Conservation (phyloP, 2,888 invertebrate species). For the Drosophila parthenogenetica region DNA sequence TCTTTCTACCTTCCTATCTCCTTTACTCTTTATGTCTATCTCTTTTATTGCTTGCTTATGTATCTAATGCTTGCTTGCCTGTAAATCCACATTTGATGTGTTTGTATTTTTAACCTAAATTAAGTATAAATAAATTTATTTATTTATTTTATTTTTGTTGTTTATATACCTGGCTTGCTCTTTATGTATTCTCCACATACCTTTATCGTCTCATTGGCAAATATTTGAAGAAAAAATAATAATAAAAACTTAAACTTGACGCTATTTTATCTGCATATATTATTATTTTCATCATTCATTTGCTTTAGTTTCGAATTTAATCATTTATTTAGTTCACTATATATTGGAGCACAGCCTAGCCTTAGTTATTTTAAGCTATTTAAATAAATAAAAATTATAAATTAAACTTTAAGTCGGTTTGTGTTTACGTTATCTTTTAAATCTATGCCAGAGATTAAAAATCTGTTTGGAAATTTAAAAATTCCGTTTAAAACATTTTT, state of each 20-base stretch:
- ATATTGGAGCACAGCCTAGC: constrained; percentile 1
- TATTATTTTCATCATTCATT: constrained; percentile 7
- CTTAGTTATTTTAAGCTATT: constrained; percentile 1
- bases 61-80: constrained; percentile 7
- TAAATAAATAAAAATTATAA: neutral
- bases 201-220: constrained; percentile 1
- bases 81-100: constrained; percentile 1
- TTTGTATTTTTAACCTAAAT: constrained; percentile 20
- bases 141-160: neutral
- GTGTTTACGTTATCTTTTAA: too few species aligned
- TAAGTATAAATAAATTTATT: constrained; percentile 7
- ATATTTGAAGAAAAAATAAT: constrained; percentile 6
- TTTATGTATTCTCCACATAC: constrained; percentile 1
- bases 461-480: too few species aligned
- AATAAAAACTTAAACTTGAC: constrained; percentile 33
- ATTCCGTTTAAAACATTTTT: too few species aligned
- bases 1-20: constrained; percentile 19
- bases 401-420: too few species aligned
- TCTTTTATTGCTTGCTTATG: constrained; percentile 10
- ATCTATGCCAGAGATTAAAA: too few species aligned
- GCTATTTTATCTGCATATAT: constrained; percentile 46
- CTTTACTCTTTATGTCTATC: neutral
- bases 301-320: neutral
- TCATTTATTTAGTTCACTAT: neutral
- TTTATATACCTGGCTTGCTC: constrained; percentile 1